A percentile compares a stretch with the other conserved stretches of the same genome.
These are phyloP conservation scores for Drosophila rubida DNA, from an alignment of 2,888 invertebrate genomes.

Conservation along the genomic window DNA sequence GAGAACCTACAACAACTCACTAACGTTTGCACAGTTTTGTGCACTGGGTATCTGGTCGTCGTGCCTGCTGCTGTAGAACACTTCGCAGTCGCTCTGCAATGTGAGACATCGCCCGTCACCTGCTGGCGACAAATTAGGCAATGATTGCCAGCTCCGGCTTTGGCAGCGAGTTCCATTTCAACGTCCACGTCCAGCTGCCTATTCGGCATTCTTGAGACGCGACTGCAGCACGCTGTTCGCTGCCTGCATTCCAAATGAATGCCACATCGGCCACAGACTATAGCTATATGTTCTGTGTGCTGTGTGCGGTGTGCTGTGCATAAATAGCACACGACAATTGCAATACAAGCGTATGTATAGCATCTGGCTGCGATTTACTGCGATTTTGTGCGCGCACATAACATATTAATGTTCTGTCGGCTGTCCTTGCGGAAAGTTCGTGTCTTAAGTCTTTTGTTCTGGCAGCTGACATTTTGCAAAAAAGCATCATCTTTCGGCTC, in stretches of 20 bases:
- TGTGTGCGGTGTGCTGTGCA: background rate
- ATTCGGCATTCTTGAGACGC: constrained; percentile 36
- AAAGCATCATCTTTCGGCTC: constrained; percentile 25
- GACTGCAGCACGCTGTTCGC: constrained; percentile 8
- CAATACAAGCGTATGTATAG: background rate
- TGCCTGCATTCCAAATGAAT: constrained; percentile 43
- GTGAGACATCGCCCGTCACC: constrained; percentile 50
- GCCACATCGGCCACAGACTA: constrained; percentile 17
- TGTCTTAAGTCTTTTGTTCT: constrained; percentile 72
- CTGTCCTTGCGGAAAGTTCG: constrained; percentile 68
- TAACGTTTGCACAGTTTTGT: no score
- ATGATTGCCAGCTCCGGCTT: constrained; percentile 33
- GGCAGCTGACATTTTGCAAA: constrained; percentile 37
- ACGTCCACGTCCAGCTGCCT: constrained; percentile 17
- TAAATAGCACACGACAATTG: background rate
- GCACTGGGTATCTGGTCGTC: background rate
- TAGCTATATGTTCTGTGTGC: constrained; percentile 7
- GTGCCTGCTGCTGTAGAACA: background rate
- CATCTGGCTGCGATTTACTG: constrained; percentile 2
- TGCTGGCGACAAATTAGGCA: constrained; percentile 60
- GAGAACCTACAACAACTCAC: no score
- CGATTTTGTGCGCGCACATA: background rate
- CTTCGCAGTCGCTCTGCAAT: constrained; percentile 7
- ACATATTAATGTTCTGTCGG: background rate
- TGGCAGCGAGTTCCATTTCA: constrained; percentile 4